Evolutionary conservation across 1,140 invertebrate genomes (phyloP), one percentile per base, ranked within the genome.

Genomic region (Rhagoletis zephyria): DNA sequence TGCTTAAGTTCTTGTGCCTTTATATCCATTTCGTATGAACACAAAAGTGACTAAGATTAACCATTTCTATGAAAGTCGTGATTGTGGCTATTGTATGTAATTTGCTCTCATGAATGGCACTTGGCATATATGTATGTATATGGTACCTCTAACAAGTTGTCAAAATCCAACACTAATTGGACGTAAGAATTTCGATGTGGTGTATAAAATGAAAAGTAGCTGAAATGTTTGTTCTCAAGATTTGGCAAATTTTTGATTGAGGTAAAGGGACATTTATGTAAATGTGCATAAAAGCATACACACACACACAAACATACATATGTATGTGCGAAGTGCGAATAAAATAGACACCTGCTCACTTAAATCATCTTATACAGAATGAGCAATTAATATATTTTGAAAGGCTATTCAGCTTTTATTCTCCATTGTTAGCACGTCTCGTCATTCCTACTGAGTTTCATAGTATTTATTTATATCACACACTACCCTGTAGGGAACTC

Each of bases 81-180:
- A 81, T 81, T 56, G 16, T 81, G 74, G 45, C 74, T 56, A 81
- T 81, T 81, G 48, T 56, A 81, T 59, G 48, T 59, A 51, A 51
- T 81, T 81, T 81, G 48, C 51, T 59, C n/a, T 81, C 74, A 10
- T 51, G 48, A 51, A 51, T 81, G 51, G 48, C 74, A 81, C 74
- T 81, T 81, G 74, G 48, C 74, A 81, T n/a, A 30, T 30, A 30
- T 30, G 1, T 30, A 30, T 30, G 30, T 30, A 30, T 30, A 81
- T 81, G 74, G 48, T 81, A 81, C 48, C 48, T 56, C 48, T 59
- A 48, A 81, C 74, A 81, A 81, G 51, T 81, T 81, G 74, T 81
- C 74, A 81, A 81, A 81, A 81, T 81, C 56, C 74, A 81, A 81
- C 74, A 81, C 74, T 81, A 81, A 81, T 81, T 81, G 74, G 74